Evolutionary conservation across 1,140 invertebrate genomes (phyloP), one percentile per base, ranked within the genome.

Genomic region (Hylaeus volcanicus): DNA sequence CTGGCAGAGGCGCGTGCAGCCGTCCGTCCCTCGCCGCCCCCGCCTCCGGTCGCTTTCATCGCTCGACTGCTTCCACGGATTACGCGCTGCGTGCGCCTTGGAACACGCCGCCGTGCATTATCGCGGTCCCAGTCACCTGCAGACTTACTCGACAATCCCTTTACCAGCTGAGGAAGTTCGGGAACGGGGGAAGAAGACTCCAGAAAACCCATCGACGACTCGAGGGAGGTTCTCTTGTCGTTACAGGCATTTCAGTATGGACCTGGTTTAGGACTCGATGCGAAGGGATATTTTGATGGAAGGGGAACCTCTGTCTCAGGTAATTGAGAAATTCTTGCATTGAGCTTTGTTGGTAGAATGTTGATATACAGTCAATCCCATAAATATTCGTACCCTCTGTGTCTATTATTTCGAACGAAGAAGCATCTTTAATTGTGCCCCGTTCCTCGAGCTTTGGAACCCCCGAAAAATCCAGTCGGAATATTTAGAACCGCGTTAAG

Each of bases 401-500:
- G 26, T 26, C 26, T 26, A 26, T 26, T 26, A 26, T 26, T 26
- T 26, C 2, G 55, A 56, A n/a, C 1, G 6, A 37, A 2, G 51
- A 37, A 60, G 15, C 8, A 5, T 6, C 4, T n/a, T 26, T 60
- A 60, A 60, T 60, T 37, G 45, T 37, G 45, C 12, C 45, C 15
- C n/a, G 48, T 37, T 8, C 45, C 9, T 11, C 68, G 43, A n/a
- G 41, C 51, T 68, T 68, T 58, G n/a, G n/a, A 15, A 14, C 41
- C 1, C 26, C 37, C 37, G 0, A 45, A 66, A 71, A 78, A 70
- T 63, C 45, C 11, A 43, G 11, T 3, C 43, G 65, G 70, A 60
- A 84, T 86, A 85, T 82, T 84, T 83, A 78, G 76, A 72, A 56
- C 51, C 71, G 66, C 15, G 68, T 83, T 75, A 78, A 70, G 53